A percentile compares a stretch with the other conserved stretches of the same genome.
These are phyloP conservation scores for Takifugu bimaculatus DNA, from an alignment of 2,113 vertebrate genomes.

Conservation along the genomic window DNA sequence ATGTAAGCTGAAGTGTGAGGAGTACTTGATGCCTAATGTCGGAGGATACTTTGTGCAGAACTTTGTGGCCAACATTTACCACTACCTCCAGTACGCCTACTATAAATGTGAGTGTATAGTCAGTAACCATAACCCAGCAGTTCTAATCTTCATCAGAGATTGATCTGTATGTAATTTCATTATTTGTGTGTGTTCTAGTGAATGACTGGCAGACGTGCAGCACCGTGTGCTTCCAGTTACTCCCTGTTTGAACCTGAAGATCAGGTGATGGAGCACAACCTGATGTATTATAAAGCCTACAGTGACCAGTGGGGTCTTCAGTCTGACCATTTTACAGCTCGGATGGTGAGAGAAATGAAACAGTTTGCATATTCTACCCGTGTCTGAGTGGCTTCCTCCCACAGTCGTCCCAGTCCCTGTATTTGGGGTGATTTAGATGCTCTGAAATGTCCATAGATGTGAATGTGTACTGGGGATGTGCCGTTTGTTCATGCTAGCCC, in stretches of 20 bases:
- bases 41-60: slow-evolving; percentile 87
- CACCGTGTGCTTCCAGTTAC: slow-evolving; percentile 83
- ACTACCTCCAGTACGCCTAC: slow-evolving; percentile 88
- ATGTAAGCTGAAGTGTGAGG: slow-evolving; percentile 83
- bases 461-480: too few relatives aligned
- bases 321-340: slow-evolving; percentile 77
- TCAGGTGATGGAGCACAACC: slow-evolving; percentile 84
- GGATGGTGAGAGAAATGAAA: slow-evolving; percentile 61
- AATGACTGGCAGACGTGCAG: slow-evolving; percentile 78
- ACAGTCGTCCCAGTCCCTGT: too few relatives aligned
- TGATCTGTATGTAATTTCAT: neutral
- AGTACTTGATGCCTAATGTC: slow-evolving; percentile 80
- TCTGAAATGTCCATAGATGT: too few relatives aligned
- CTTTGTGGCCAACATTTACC: slow-evolving; percentile 87
- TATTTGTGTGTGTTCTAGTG: slow-evolving; percentile 61
- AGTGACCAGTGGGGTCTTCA: slow-evolving; percentile 80
- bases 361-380: neutral
- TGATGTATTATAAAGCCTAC: slow-evolving; percentile 85
- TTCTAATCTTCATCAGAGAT: too few relatives aligned
- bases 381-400: too few relatives aligned
- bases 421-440: too few relatives aligned
- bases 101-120: slow-evolving; percentile 80
- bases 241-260: slow-evolving; percentile 84
- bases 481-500: too few relatives aligned
- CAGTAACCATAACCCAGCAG: too few relatives aligned